phyloP scores from a whole-genome alignment of 2,888 invertebrate species.

The Apodemia duryi region DNA sequence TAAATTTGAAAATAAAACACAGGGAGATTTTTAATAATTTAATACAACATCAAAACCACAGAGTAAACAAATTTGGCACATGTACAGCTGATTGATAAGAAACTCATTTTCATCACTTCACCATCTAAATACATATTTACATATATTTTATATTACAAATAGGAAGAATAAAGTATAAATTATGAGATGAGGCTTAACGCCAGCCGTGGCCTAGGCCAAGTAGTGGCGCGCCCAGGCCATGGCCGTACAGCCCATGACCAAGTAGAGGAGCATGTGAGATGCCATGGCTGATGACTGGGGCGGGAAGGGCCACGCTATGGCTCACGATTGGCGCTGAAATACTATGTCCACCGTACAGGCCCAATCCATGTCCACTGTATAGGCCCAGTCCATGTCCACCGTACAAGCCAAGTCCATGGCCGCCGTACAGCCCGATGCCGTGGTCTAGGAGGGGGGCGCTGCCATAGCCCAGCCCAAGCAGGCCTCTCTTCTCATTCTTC shows the following conservation, averaged over 20 bases:
- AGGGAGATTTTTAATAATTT: not conserved
- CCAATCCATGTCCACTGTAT: constrained; percentile 39
- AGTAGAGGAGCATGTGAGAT: constrained; percentile 38
- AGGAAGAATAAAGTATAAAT: not conserved
- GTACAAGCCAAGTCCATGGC: constrained; percentile 37
- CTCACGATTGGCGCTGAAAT: constrained; percentile 34
- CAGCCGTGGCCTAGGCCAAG: constrained; percentile 47
- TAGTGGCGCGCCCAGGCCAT: constrained; percentile 7
- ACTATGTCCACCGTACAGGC: constrained; percentile 29
- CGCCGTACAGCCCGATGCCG: constrained; percentile 47
- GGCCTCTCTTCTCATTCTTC: constrained; percentile 68
- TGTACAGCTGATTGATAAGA: constrained; percentile 4
- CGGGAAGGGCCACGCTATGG: constrained; percentile 36
- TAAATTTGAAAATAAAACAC: not conserved
- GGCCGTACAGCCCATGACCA: constrained; percentile 41
- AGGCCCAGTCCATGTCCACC: constrained; percentile 37
- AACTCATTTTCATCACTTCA: not conserved
- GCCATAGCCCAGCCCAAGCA: constrained; percentile 50
- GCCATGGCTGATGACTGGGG: constrained; percentile 39
- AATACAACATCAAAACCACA: constrained; percentile 6
- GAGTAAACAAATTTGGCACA: constrained; percentile 12
- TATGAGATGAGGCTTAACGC: constrained; percentile 39
- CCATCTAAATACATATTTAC: not conserved
- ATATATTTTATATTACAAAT: constrained; percentile 11
- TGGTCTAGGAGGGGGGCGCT: constrained; percentile 29